A percentile compares a stretch with the other conserved stretches of the same genome.
These are phyloP conservation scores for Cromileptes altivelis DNA, from an alignment of 2,113 vertebrate species.

Conservation along the genomic window DNA sequence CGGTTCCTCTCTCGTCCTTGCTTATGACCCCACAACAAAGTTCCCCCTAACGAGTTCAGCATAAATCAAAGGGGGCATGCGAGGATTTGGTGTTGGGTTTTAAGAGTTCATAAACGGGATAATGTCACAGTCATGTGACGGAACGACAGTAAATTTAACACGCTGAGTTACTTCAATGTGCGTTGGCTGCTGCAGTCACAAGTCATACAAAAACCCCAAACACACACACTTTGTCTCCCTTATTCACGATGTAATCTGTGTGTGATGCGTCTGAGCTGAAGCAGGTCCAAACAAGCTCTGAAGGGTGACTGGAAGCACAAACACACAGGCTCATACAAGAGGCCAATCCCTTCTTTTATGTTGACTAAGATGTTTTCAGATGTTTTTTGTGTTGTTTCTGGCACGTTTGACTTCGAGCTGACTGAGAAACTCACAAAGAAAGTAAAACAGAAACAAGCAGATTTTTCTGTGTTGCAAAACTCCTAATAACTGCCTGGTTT, in stretches of 20 bases:
- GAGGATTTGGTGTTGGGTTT: constrained; percentile 44
- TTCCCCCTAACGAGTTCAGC: constrained; percentile 34
- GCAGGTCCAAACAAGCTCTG: constrained; percentile 58
- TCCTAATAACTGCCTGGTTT: neutral
- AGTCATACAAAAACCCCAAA: constrained; percentile 22
- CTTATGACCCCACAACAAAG: constrained; percentile 71
- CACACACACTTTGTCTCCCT: constrained; percentile 22
- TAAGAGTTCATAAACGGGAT: constrained; percentile 46
- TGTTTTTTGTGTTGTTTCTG: constrained; percentile 32
- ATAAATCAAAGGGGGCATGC: constrained; percentile 21
- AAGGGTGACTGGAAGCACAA: constrained; percentile 9
- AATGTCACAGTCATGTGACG: constrained; percentile 26
- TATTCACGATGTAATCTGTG: constrained; percentile 13
- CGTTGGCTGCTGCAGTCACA: constrained; percentile 29
- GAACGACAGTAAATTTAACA: constrained; percentile 27
- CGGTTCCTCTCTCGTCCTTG: constrained; percentile 45
- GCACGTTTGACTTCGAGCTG: neutral
- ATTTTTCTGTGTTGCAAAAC: constrained; percentile 6
- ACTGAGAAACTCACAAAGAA: constrained; percentile 5
- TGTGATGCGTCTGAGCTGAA: constrained; percentile 21
- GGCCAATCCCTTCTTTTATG: constrained; percentile 29
- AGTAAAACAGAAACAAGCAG: neutral
- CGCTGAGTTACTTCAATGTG: constrained; percentile 5
- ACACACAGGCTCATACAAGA: constrained; percentile 40
- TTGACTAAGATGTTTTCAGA: constrained; percentile 47